phyloP scores from a whole-genome alignment of 2,797 vertebrate genomes.

The Xenopus petersii region DNA sequence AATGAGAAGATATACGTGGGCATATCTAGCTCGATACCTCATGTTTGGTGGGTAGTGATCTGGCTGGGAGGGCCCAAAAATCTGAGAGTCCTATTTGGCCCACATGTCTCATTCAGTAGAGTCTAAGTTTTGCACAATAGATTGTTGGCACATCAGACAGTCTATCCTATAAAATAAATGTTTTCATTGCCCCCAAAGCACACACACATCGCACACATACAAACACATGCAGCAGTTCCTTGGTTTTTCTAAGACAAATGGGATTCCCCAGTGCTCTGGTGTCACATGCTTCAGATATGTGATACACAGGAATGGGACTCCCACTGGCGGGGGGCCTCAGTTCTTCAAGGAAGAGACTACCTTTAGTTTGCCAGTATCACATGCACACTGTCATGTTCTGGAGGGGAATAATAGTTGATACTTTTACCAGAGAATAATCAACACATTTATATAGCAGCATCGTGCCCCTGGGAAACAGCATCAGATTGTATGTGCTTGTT shows the following conservation, averaged over 20 bases:
- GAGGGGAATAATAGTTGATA: constrained; percentile 8
- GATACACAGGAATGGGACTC: constrained; percentile 30
- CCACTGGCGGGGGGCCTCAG: background rate
- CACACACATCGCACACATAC: background rate
- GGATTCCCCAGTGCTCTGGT: background rate
- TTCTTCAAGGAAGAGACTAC: background rate
- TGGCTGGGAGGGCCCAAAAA: too few relatives aligned
- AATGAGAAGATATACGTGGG: too few relatives aligned
- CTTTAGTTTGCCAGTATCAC: constrained; percentile 2
- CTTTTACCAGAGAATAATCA: constrained; percentile 14
- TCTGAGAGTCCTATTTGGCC: too few relatives aligned
- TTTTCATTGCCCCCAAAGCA: background rate
- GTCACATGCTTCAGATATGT: background rate
- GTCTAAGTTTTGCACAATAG: too few relatives aligned
- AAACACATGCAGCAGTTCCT: background rate
- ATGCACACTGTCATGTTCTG: constrained; percentile 14
- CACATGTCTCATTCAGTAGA: too few relatives aligned
- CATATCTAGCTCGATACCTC: too few relatives aligned
- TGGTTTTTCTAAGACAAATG: background rate
- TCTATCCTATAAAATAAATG: too few relatives aligned
- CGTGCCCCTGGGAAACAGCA: constrained; percentile 23
- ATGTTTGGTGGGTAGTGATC: too few relatives aligned
- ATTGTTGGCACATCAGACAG: too few relatives aligned
- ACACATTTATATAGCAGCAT: constrained; percentile 14
- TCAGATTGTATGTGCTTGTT: background rate